Percentiles rank a stretch among this genome's conserved stretches.
phyloP scores from a whole-genome alignment of 2,113 vertebrate genomes.

The Sula dactylatra region DNA sequence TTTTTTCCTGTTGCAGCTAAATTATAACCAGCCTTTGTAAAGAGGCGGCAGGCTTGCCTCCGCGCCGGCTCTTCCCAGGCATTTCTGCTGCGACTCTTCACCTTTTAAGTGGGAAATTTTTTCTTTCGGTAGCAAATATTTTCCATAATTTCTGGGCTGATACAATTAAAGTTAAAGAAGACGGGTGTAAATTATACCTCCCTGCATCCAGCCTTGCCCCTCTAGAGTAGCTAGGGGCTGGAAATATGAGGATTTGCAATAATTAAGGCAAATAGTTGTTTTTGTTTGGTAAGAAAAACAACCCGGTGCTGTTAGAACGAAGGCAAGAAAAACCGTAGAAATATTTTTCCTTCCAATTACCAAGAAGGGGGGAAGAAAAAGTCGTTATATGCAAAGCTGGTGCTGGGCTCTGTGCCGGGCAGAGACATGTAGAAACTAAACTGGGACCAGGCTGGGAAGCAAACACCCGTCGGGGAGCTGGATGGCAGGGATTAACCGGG shows the following conservation, averaged over 20 bases:
- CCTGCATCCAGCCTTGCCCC: neutral
- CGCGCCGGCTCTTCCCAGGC: fast-evolving
- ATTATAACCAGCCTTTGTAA: neutral
- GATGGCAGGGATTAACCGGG: neutral
- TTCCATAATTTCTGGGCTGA: neutral
- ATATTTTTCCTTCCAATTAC: neutral
- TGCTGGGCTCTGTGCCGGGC: neutral
- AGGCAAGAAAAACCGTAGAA: neutral
- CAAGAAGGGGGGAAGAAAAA: neutral
- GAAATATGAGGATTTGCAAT: neutral
- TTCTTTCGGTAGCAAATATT: neutral
- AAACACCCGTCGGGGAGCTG: neutral
- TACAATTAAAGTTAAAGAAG: slow-evolving; percentile 4
- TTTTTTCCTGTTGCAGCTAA: neutral
- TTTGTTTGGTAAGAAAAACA: slow-evolving; percentile 13
- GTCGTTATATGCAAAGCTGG: neutral
- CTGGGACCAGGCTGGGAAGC: neutral
- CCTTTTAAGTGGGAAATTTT: neutral
- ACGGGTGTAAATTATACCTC: slow-evolving; percentile 11
- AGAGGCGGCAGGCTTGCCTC: neutral
- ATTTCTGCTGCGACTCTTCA: neutral
- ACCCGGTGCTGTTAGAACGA: neutral
- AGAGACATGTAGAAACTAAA: neutral
- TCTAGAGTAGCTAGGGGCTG: neutral
- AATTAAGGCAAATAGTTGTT: slow-evolving; percentile 39